Evolutionary conservation across 2,113 vertebrate genomes (phyloP).

Genomic region (Ascaphus truei): DNA sequence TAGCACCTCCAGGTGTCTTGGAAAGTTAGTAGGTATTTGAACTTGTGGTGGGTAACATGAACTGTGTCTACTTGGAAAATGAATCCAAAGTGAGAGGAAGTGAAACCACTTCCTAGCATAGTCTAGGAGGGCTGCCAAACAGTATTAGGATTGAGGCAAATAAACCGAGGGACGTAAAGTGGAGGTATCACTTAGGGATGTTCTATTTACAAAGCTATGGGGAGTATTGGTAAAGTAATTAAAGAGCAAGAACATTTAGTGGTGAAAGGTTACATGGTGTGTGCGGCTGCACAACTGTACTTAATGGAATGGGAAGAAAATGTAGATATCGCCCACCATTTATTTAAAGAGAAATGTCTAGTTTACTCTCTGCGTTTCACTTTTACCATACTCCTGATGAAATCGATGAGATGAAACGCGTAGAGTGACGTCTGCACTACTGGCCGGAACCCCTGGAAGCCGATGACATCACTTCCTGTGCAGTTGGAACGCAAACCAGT

Average conservation of each 20-base stretch:
- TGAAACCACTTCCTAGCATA: slow-evolving; percentile 5
- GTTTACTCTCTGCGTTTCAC: too few species aligned
- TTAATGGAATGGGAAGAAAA: background rate
- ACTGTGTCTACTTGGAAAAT: slow-evolving; percentile 6
- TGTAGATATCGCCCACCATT: background rate
- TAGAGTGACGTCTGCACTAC: too few species aligned
- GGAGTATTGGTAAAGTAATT: background rate
- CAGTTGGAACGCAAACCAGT: too few species aligned
- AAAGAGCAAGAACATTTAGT: background rate
- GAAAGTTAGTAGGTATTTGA: slow-evolving; percentile 14
- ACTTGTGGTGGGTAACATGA: slow-evolving; percentile 10
- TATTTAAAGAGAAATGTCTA: background rate
- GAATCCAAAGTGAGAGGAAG: background rate
- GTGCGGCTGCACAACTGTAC: background rate
- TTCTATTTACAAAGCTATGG: background rate
- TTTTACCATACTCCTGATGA: too few species aligned
- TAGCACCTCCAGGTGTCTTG: slow-evolving; percentile 12
- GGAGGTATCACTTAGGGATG: background rate
- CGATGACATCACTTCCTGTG: too few species aligned
- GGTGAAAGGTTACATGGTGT: background rate
- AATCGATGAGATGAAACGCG: too few species aligned
- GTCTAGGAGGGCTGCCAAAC: slow-evolving; percentile 19
- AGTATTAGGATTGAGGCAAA: background rate
- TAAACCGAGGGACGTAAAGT: background rate
- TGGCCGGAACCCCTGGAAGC: too few species aligned